Conservation (phyloP, 2,888 invertebrate genomes). For the Caenorhabditis auriculariae region DNA sequence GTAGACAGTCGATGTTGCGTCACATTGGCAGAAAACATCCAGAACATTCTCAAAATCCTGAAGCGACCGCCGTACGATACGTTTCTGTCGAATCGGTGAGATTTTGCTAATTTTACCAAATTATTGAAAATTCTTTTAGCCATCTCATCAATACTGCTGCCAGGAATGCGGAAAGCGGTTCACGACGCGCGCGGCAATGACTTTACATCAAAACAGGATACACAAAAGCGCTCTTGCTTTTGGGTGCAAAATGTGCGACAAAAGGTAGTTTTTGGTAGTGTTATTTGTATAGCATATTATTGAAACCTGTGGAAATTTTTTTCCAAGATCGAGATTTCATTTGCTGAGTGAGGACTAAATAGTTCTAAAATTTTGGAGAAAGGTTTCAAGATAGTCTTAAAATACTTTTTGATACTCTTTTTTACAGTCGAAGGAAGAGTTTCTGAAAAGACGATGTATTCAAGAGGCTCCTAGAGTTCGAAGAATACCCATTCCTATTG, state of each 20-base stretch:
- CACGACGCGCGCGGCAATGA: slow-evolving; percentile 26
- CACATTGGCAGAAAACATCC: slow-evolving; percentile 39
- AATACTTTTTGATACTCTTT: too few species aligned
- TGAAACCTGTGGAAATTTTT: too few species aligned
- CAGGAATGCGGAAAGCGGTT: slow-evolving; percentile 33
- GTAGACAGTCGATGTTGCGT: slow-evolving; percentile 33
- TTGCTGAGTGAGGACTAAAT: too few species aligned
- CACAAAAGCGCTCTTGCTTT: slow-evolving; percentile 11
- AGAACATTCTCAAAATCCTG: slow-evolving; percentile 21
- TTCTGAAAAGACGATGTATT: too few species aligned
- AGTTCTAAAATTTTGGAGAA: too few species aligned
- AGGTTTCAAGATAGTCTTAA: too few species aligned
- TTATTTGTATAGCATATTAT: too few species aligned
- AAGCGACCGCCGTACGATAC: slow-evolving; percentile 16
- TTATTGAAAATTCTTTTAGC: slow-evolving; percentile 17
- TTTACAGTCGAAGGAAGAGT: too few species aligned
- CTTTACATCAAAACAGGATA: slow-evolving; percentile 19
- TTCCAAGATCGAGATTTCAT: too few species aligned
- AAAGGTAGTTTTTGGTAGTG: slow-evolving; percentile 14
- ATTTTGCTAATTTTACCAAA: background rate
- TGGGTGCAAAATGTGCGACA: slow-evolving; percentile 17
- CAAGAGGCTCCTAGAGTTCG: too few species aligned
- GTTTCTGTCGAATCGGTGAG: slow-evolving; percentile 31
- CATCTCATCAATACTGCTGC: slow-evolving; percentile 31
- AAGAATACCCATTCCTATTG: too few species aligned